Conservation (phyloP, 2,888 invertebrate genomes). For the Antheraea assamensis region DNA sequence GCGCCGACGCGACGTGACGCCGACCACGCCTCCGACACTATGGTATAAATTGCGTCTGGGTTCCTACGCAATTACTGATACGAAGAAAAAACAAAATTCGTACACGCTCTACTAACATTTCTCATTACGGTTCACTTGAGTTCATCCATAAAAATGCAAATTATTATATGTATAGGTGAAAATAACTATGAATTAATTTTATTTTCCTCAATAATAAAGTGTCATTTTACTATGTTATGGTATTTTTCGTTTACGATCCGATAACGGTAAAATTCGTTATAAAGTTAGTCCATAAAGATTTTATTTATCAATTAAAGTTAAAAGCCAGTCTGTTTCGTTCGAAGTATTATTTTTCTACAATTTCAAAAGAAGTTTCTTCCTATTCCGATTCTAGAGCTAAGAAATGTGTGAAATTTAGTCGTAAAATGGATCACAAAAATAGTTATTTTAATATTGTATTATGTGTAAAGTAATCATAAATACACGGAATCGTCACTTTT, state of each 20-base stretch:
- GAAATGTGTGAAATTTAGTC: no score
- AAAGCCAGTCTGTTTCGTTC: not conserved
- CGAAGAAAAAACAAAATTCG: slow-evolving; percentile 42
- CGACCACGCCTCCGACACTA: slow-evolving; percentile 69
- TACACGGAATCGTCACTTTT: not conserved
- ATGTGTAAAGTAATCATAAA: not conserved
- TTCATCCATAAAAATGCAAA: slow-evolving; percentile 22
- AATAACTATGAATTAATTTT: no score
- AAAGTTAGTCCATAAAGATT: no score
- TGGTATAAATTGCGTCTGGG: slow-evolving; percentile 53
- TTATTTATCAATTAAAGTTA: not conserved
- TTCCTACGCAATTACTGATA: slow-evolving; percentile 50
- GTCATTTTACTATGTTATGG: not conserved
- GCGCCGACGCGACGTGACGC: slow-evolving; percentile 75
- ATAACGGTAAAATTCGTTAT: not conserved
- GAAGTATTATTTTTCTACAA: no score
- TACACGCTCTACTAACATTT: slow-evolving; percentile 40
- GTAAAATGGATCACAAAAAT: no score
- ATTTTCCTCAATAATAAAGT: no score
- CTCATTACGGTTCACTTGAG: slow-evolving; percentile 36
- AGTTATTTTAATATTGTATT: no score
- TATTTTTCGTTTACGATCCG: not conserved
- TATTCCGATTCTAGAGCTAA: no score
- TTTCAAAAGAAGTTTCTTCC: no score
- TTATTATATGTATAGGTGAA: no score